phyloP scores from a whole-genome alignment of 1,140 invertebrate genomes.

The Halesus radiatus region DNA sequence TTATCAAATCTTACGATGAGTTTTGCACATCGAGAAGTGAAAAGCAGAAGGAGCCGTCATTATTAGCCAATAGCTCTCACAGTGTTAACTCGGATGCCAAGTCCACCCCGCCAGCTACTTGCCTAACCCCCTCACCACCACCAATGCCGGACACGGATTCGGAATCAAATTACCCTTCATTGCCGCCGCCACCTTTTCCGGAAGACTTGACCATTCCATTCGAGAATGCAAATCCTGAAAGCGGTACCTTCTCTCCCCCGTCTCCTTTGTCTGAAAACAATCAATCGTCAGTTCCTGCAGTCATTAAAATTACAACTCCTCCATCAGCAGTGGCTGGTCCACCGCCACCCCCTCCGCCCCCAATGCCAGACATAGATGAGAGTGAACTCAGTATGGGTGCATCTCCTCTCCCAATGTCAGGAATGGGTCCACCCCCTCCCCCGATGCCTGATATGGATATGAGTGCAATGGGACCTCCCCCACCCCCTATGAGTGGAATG shows the following conservation, averaged over 20 bases:
- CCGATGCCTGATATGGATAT: constrained; percentile 24
- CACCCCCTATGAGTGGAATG: not conserved
- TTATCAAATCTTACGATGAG: constrained; percentile 54
- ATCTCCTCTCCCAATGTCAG: not conserved
- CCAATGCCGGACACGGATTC: constrained; percentile 60
- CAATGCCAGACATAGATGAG: constrained; percentile 24
- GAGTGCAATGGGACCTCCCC: not conserved
- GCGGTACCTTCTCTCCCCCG: constrained; percentile 23
- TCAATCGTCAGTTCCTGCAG: not conserved
- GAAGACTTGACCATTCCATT: constrained; percentile 22
- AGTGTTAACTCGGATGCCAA: not conserved
- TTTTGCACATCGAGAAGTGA: constrained; percentile 47
- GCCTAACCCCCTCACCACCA: constrained; percentile 61
- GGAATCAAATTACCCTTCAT: constrained; percentile 22
- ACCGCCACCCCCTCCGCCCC: constrained; percentile 52
- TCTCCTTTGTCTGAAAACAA: constrained; percentile 38
- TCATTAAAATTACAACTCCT: not conserved
- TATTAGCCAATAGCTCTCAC: not conserved
- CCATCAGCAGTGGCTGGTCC: not conserved
- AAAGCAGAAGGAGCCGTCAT: constrained; percentile 15
- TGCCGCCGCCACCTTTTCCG: constrained; percentile 30
- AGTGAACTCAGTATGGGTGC: not conserved
- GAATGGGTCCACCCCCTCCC: constrained; percentile 39
- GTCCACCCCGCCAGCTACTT: not conserved
- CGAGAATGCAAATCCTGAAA: not conserved